Evolutionary conservation across 35 echinoderm and acorn worm species (phyloP), one percentile per base, ranked within the genome.

Genomic region (Apostichopus californicus): DNA sequence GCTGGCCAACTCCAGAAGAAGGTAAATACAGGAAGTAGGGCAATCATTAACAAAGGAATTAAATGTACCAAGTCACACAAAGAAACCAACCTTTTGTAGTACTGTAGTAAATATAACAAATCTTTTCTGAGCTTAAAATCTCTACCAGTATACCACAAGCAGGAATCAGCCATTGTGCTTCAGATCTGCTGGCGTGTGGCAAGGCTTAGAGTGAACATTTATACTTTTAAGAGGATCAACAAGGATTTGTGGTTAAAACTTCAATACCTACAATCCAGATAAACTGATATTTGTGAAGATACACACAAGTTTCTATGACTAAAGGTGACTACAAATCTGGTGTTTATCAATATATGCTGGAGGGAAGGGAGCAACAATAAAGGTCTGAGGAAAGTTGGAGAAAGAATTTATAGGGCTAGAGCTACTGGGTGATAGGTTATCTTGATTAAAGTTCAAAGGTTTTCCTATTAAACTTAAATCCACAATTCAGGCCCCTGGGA

Each of bases 391-490:
- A 75, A 18, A 75, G 71, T 75, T 75, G 13, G n/a, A 75, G 20
- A 7, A n/a, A 75, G 12, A 22, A 75, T 75, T 75, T 75, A 75
- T 22, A 7, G 71, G 64, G 64, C 18, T 6, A 75, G 3, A 56
- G 81, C 55, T 59, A 85, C 81, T 85, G 81, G 81, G 81, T 85
- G 81, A 85, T 59, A 85, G 81, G 81, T 85, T 85, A 59, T 85
- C 81, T 85, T 85, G 81, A 85, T 85, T 85, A 23, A 18, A 58
- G 55, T 21, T 5, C 55, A 58, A 85, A 85, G 55, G 57, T 59
- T 75, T 75, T 22, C 6, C 17, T 75, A 61, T 68, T 68, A 22
- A 20, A 7, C 17, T 75, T 7, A 75, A 24, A 75, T 75, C 71
- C 21, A 20, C 71, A 75, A 75, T 20, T 18, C 71, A 75, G 6